A percentile compares a stretch with the other conserved stretches of the same genome.
Evolutionary conservation across 2,888 invertebrate species (phyloP).

Genomic region (Teleogryllus oceanicus): DNA sequence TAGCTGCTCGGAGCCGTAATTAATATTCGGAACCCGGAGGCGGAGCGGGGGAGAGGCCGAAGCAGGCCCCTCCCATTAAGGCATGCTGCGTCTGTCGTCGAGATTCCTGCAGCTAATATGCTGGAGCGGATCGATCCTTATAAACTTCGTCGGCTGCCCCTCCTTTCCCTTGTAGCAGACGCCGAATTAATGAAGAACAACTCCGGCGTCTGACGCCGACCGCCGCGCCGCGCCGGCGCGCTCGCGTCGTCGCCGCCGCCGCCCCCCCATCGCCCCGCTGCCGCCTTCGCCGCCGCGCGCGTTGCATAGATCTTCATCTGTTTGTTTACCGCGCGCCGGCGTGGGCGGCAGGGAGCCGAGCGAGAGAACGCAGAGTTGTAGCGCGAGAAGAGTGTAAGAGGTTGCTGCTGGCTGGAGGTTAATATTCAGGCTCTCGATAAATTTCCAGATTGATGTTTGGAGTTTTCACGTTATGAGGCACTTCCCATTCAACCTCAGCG

Average conservation of each 20-base stretch:
- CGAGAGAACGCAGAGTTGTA: no score
- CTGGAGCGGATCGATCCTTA: constrained; percentile 31
- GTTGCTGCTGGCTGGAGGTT: no score
- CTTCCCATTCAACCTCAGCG: no score
- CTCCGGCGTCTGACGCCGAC: constrained; percentile 5
- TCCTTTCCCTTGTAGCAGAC: constrained; percentile 32
- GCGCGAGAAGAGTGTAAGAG: no score
- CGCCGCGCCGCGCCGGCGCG: neutral
- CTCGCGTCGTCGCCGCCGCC: neutral
- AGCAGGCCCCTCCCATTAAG: constrained; percentile 26
- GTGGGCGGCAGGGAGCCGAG: no score
- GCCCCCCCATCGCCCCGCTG: neutral
- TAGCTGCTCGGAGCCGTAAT: neutral
- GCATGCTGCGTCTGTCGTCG: constrained; percentile 24
- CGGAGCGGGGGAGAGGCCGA: neutral
- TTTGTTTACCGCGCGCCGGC: constrained; percentile 28
- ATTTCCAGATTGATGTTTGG: no score
- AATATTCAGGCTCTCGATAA: no score
- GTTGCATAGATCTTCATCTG: constrained; percentile 32
- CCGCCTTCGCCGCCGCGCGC: neutral
- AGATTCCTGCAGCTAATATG: constrained; percentile 32
- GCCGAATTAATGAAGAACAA: constrained; percentile 35
- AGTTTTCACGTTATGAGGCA: no score
- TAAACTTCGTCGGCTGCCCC: constrained; percentile 27
- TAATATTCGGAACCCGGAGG: neutral